Base-by-base conservation (phyloP, 2,888 invertebrate genomes). In the Pterostichus niger region DNA sequence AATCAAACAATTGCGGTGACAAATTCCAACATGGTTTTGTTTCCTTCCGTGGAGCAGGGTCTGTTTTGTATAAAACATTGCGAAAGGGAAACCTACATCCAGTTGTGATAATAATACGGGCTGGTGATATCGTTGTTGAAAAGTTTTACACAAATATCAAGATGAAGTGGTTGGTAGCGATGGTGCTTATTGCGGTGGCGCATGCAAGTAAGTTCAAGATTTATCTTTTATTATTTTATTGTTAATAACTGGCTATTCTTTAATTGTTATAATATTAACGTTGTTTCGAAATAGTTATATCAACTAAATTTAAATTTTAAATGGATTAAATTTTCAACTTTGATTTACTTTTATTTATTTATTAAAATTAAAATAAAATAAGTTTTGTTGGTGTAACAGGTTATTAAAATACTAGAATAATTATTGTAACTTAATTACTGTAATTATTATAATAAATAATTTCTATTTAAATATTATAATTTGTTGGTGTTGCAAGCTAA, bases 21-120 rank as follows among this genome's bases (percentile, higher is more conserved):
- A 79, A 61, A 61, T 44, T 35, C 77, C 56, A 56, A 78, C 44
- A 80, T 40, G 78, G 78, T 61, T 78, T 78, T 59, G 24, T 54
- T 71, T 81, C 81, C 81, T 81, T 64, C 68, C 68, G 68, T 17
- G 13, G 68, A 13, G 17, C 35, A 68, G 80, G 52, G 68, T 17
- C 61, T 31, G 44, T 61, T 78, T 61, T 68, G 71, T 81, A 81
- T 81, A 81, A 81, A 81, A 56, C 81, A 73, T 81, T 81, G 81
- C 81, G 71, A 71, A 81, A 81, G 33, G 81, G 81, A 81, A 73
- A 52, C 35, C 71, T 13, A 73, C 81, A 71, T 81, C 73, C 81
- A 81, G 71, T 81, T 71, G 71, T 81, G 71, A 81, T 71, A 54
- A 81, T 40, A 56, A 35, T 56, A 54, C 33, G 6, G 15, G 13